Percentiles rank a stretch among this genome's conserved stretches.
Evolutionary conservation across 2,888 invertebrate species (phyloP).

Genomic region (Gymnosoma rotundatum): DNA sequence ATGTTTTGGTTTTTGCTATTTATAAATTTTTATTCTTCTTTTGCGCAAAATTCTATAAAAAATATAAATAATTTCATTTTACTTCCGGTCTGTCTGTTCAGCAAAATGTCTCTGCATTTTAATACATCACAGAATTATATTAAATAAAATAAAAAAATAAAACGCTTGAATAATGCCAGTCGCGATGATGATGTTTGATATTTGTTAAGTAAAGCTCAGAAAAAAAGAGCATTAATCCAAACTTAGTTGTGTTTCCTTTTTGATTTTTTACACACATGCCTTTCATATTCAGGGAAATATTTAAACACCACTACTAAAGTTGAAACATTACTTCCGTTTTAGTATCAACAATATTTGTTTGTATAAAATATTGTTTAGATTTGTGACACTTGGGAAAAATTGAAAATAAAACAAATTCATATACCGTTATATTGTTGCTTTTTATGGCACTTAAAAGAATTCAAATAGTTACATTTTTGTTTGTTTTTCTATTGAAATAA

Average conservation of each 20-base stretch:
- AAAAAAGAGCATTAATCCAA: slow-evolving; percentile 53
- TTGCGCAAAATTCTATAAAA: background rate
- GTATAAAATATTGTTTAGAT: slow-evolving; percentile 47
- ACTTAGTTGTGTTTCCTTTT: background rate
- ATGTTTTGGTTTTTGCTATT: background rate
- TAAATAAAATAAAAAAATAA: slow-evolving; percentile 1
- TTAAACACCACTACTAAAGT: slow-evolving; percentile 7
- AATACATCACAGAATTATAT: no score
- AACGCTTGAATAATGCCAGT: slow-evolving; percentile 9
- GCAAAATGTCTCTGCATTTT: slow-evolving; percentile 44
- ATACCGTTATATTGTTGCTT: slow-evolving; percentile 23
- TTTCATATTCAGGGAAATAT: background rate
- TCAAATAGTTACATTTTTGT: slow-evolving; percentile 61
- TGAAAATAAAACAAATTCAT: slow-evolving; percentile 29
- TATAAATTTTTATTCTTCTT: slow-evolving; percentile 12
- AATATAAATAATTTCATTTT: slow-evolving; percentile 64
- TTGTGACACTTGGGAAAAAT: slow-evolving; percentile 32
- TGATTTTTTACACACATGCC: background rate
- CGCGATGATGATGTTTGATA: slow-evolving; percentile 51
- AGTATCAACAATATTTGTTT: slow-evolving; percentile 37
- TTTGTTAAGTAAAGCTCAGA: slow-evolving; percentile 41
- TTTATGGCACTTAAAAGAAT: slow-evolving; percentile 23
- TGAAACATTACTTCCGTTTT: slow-evolving; percentile 62
- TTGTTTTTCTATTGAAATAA: slow-evolving; percentile 32
- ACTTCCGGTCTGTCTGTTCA: slow-evolving; percentile 66